Percentiles rank a stretch among this genome's conserved stretches.
Evolutionary conservation across 2,113 vertebrate species (phyloP).

Genomic region (Sylvia atricapilla): DNA sequence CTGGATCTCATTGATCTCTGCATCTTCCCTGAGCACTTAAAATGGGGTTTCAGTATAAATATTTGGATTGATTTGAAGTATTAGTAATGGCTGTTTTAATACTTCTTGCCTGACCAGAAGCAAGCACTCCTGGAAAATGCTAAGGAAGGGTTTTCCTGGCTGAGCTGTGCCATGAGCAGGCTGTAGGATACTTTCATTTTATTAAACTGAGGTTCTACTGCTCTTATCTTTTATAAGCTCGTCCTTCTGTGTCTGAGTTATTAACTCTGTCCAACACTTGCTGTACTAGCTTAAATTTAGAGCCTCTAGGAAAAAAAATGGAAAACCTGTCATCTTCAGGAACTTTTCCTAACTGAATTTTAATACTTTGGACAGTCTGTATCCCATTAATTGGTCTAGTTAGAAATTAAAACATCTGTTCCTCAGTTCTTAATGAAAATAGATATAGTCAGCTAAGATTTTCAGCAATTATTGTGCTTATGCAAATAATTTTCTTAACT

Average conservation of each 20-base stretch:
- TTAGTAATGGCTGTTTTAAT: not conserved
- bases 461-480: not conserved
- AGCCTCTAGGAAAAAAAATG: not conserved
- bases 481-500: not conserved
- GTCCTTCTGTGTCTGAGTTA: not conserved
- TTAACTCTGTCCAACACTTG: not conserved
- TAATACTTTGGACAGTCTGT: conserved; percentile 1
- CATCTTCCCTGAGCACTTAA: not conserved
- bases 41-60: conserved; percentile 14
- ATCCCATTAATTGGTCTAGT: conserved; percentile 39
- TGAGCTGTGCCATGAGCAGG: not conserved
- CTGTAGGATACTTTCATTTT: not conserved
- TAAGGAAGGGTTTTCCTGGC: not conserved
- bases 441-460: not conserved
- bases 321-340: not conserved
- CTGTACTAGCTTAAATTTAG: not conserved
- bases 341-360: conserved; percentile 17
- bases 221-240: not conserved
- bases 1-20: not conserved
- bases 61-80: not conserved
- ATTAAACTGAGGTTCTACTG: not conserved
- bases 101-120: not conserved
- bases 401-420: conserved; percentile 42
- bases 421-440: not conserved
- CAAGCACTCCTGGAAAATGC: not conserved